Evolutionary conservation across 2,797 vertebrate species (phyloP), one percentile per base, ranked within the genome.

Genomic region (Semaprochilodus insignis): DNA sequence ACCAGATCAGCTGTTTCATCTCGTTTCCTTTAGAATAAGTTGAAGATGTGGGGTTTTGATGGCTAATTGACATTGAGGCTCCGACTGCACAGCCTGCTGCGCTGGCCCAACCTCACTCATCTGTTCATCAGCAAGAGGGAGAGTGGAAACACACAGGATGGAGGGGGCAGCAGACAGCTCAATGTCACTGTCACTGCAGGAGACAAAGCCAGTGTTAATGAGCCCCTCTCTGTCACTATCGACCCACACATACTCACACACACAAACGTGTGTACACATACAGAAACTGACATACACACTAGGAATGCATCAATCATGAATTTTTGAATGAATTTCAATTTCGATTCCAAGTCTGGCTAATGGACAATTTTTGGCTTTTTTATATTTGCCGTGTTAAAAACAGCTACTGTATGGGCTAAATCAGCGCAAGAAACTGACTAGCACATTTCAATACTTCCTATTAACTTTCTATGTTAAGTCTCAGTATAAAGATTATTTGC

Each of bases 121-220:
- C 83, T 87, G 88, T 78, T 87, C 80, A 84, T 76, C 66, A 79
- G 80, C 54, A 63, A 59, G 73, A 74, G 77, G 25, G 63, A 63
- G 81, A 74, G 85, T 66, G 85, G 81, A 83, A 89, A 72, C 79
- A 67, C 57, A 88, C 63, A 84, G 72, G 86, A 87, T 65, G 44
- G 80, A 85, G 78, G 5, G 21, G 86, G 78, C 60, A 73, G 83
- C 84, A 87, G 87, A 75, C 85, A 70, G 78, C 77, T 83, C 83
- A 90, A 78, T 87, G 85, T 88, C 87, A 86, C 81, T 69, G 54
- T 84, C 87, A 81, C 88, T 67, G 84, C 81, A 70, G 83, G 83
- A 87, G 82, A 88, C 78, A 82, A 86, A 86, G 87, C 66, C 81
- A 27, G 84, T 81, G 88, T 84, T 90, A 89, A 89, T 87, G 88